These are phyloP conservation scores for Drosophila serrata DNA, from an alignment of 1,140 invertebrate genomes.

Conservation along the genomic window DNA sequence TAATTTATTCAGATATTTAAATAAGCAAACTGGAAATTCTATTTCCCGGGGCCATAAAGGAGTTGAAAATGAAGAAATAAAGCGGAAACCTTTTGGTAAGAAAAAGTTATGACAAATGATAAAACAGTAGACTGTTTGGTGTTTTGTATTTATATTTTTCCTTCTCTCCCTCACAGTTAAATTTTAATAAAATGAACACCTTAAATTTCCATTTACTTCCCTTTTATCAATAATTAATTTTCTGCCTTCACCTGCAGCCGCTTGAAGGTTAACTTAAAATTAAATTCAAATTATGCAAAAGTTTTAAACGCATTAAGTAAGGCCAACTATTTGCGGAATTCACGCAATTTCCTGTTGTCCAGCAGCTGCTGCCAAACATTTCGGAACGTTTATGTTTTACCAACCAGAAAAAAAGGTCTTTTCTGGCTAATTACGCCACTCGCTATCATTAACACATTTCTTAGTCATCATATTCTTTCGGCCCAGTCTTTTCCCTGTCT, in stretches of 20 bases:
- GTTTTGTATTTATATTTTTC: not conserved
- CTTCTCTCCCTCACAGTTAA: not conserved
- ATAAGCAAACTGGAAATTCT: conserved; percentile 27
- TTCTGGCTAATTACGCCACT: conserved; percentile 70
- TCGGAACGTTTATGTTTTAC: conserved; percentile 43
- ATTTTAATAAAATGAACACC: not conserved
- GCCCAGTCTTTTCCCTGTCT: conserved; percentile 17
- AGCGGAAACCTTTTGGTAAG: not conserved
- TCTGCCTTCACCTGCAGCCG: conserved; percentile 3
- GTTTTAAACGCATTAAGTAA: conserved; percentile 16
- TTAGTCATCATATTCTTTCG: conserved; percentile 66
- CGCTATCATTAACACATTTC: conserved; percentile 75
- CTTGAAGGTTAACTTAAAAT: conserved; percentile 23
- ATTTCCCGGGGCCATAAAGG: conserved; percentile 8
- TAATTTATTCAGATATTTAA: conserved; percentile 55
- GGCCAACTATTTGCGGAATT: conserved; percentile 42
- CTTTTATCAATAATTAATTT: conserved; percentile 1
- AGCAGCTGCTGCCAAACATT: conserved; percentile 23
- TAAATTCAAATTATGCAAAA: conserved; percentile 31
- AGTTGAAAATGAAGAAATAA: conserved; percentile 9
- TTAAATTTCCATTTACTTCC: not conserved
- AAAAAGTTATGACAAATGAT: conserved; percentile 2
- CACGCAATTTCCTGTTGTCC: conserved; percentile 63
- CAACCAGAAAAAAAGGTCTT: conserved; percentile 29
- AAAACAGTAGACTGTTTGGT: not conserved